Percentiles rank a stretch among this genome's conserved stretches.
phyloP scores from a whole-genome alignment of 2,797 vertebrate species.

The Emydoidea blandingii region DNA sequence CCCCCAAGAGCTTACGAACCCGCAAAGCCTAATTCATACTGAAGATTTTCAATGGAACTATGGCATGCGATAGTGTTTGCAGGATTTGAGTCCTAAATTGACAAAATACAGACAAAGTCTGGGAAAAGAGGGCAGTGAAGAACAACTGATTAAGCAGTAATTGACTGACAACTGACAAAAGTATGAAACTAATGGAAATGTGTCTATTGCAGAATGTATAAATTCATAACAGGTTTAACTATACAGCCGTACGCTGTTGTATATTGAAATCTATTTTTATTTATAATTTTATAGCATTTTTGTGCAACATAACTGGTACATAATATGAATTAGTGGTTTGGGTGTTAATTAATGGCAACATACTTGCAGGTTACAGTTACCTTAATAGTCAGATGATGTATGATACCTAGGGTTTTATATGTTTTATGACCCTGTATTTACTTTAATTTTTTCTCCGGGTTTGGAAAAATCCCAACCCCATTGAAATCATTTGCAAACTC shows the following conservation, averaged over 20 bases:
- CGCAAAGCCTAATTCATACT: background rate
- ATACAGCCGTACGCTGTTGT: background rate
- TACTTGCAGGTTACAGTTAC: slow-evolving; percentile 44
- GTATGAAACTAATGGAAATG: background rate
- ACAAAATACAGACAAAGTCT: background rate
- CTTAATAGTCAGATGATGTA: slow-evolving; percentile 44
- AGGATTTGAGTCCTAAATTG: background rate
- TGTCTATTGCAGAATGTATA: background rate
- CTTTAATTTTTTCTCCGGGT: background rate
- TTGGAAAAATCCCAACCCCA: background rate
- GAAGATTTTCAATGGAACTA: background rate
- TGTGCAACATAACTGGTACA: slow-evolving; percentile 58
- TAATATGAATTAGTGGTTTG: slow-evolving; percentile 31
- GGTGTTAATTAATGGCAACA: slow-evolving; percentile 43
- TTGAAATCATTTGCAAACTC: background rate
- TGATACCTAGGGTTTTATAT: background rate
- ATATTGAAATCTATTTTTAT: background rate
- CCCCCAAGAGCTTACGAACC: background rate
- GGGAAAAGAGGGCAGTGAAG: background rate
- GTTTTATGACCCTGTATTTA: background rate
- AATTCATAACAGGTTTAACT: background rate
- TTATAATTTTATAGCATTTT: slow-evolving; percentile 8
- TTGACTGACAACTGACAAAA: background rate
- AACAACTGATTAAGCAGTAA: background rate
- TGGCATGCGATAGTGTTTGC: background rate